Conservation (phyloP, 2,113 vertebrate species). For the Pterocles gutturalis region DNA sequence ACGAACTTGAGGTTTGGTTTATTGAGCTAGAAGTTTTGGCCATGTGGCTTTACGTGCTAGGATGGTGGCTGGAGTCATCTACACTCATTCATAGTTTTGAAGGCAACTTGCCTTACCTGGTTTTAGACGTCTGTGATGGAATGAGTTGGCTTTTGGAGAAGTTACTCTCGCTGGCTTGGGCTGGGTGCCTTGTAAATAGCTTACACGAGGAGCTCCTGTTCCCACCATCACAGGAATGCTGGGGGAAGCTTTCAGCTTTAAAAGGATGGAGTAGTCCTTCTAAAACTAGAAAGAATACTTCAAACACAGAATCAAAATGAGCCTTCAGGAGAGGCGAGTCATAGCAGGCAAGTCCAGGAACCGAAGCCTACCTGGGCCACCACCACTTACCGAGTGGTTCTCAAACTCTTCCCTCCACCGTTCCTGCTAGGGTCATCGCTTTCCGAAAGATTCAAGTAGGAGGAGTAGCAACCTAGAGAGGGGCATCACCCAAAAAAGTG, state of each 20-base stretch:
- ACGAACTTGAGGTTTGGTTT: background rate
- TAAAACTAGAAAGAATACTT: background rate
- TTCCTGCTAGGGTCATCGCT: background rate
- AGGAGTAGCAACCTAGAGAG: background rate
- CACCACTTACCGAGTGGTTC: accelerated
- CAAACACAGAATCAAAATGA: background rate
- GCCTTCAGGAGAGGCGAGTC: accelerated
- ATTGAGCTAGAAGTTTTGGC: background rate
- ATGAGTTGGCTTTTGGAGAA: background rate
- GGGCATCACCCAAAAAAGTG: background rate
- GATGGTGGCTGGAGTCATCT: background rate
- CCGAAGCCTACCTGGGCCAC: background rate
- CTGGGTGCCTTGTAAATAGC: background rate
- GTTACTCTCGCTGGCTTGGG: background rate
- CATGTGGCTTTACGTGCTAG: background rate
- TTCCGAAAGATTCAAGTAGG: background rate
- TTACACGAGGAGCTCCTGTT: background rate
- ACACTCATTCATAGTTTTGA: background rate
- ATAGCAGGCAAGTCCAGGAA: background rate
- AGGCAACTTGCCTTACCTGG: background rate
- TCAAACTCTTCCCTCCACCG: background rate
- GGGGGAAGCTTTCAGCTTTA: background rate
- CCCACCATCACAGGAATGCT: background rate
- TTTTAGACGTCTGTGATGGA: background rate
- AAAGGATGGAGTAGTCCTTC: background rate